phyloP scores from a whole-genome alignment of 2,797 vertebrate genomes.

The Nyctibius grandis region DNA sequence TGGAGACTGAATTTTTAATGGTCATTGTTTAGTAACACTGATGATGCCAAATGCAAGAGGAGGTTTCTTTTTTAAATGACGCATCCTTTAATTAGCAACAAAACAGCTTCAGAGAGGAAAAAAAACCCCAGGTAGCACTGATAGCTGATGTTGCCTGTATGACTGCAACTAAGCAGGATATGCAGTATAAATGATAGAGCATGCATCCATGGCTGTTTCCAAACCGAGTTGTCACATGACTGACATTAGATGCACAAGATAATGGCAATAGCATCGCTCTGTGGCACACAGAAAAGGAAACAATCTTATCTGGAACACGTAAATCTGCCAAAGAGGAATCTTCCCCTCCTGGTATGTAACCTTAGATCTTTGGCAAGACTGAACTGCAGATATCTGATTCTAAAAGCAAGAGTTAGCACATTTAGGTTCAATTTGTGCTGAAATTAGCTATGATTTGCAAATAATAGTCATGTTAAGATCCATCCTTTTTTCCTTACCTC shows the following conservation, averaged over 20 bases:
- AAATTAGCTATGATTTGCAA: slow-evolving; percentile 66
- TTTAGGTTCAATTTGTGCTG: slow-evolving; percentile 54
- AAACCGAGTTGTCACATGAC: neutral
- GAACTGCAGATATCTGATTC: neutral
- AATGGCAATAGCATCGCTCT: neutral
- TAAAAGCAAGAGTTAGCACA: slow-evolving; percentile 22
- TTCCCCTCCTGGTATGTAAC: neutral
- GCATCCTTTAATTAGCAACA: neutral
- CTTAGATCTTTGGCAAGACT: neutral
- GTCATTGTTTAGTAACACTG: neutral
- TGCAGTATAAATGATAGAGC: neutral
- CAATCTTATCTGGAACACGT: neutral
- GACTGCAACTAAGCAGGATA: neutral
- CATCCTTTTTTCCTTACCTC: slow-evolving; percentile 15
- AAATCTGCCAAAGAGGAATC: neutral
- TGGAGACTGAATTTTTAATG: neutral
- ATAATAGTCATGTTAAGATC: slow-evolving; percentile 51
- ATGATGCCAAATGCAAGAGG: neutral
- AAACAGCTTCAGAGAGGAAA: neutral
- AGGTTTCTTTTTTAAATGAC: neutral
- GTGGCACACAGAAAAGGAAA: neutral
- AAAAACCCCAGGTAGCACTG: neutral
- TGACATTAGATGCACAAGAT: neutral
- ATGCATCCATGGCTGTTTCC: neutral
- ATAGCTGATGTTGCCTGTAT: neutral